Conservation (phyloP, 2,888 invertebrate genomes). For the Nemotelus nigrinus region DNA sequence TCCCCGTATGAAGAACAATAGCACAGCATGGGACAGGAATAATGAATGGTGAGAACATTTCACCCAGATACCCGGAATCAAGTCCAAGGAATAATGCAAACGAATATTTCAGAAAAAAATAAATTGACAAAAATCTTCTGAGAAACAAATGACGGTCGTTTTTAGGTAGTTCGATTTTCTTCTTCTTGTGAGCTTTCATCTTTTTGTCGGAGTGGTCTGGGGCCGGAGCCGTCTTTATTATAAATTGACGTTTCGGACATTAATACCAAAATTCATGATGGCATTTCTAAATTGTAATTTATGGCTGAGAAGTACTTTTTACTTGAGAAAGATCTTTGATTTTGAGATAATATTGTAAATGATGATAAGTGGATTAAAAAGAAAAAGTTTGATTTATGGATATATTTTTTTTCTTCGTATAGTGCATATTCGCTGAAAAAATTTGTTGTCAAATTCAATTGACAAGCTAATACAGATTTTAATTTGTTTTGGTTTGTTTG, state of each 20-base stretch:
- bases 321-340: background rate
- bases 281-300: slow-evolving; percentile 20
- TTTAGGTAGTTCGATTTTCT: background rate
- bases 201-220: background rate
- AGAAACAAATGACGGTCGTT: slow-evolving; percentile 25
- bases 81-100: background rate
- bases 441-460: too few species aligned
- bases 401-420: too few species aligned
- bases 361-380: too few species aligned
- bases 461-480: too few species aligned
- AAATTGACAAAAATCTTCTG: background rate
- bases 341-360: too few species aligned
- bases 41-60: background rate
- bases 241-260: slow-evolving; percentile 26
- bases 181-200: background rate
- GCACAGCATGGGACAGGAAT: too few species aligned
- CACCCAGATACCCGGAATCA: background rate
- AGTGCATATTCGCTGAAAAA: too few species aligned
- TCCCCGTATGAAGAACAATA: too few species aligned
- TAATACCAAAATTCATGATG: slow-evolving; percentile 22
- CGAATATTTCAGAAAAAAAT: background rate
- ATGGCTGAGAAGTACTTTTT: slow-evolving; percentile 8
- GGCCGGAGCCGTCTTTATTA: background rate
- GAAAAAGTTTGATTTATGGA: too few species aligned
- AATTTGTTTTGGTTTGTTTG: too few species aligned